Conservation (phyloP, 2,113 vertebrate species). For the Spermophilus dauricus region DNA sequence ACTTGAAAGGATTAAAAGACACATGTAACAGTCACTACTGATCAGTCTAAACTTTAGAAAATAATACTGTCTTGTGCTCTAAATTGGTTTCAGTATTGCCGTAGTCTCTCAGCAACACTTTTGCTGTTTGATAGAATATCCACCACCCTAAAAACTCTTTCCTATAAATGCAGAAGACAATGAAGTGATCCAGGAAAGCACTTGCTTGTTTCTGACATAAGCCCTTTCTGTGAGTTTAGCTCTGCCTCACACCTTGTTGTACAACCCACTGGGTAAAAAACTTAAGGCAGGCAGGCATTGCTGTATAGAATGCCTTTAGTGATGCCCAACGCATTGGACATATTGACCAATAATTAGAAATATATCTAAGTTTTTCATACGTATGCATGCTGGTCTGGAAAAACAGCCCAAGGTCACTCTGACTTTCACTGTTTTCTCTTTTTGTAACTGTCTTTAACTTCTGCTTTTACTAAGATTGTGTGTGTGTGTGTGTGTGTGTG, state of each 20-base stretch:
- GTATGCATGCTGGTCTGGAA: background rate
- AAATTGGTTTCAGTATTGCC: background rate
- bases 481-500: background rate
- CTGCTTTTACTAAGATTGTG: background rate
- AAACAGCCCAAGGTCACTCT: background rate
- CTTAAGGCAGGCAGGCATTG: background rate
- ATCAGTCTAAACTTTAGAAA: slow-evolving; percentile 9
- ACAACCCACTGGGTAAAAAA: background rate
- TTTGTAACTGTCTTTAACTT: background rate
- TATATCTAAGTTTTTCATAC: background rate
- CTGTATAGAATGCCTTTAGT: background rate
- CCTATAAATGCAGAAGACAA: background rate
- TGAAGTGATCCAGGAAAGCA: background rate
- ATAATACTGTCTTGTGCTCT: background rate
- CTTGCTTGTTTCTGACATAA: background rate
- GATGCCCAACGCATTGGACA: background rate
- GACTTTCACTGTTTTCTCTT: background rate
- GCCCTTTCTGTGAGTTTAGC: background rate
- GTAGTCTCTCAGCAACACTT: background rate
- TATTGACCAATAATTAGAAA: background rate
- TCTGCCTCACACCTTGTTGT: background rate
- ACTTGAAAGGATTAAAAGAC: slow-evolving; percentile 35
- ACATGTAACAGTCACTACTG: background rate
- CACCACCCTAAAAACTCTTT: background rate
- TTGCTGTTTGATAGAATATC: background rate